Evolutionary conservation across 2,888 invertebrate species (phyloP).

Genomic region (Drosophila borealis): DNA sequence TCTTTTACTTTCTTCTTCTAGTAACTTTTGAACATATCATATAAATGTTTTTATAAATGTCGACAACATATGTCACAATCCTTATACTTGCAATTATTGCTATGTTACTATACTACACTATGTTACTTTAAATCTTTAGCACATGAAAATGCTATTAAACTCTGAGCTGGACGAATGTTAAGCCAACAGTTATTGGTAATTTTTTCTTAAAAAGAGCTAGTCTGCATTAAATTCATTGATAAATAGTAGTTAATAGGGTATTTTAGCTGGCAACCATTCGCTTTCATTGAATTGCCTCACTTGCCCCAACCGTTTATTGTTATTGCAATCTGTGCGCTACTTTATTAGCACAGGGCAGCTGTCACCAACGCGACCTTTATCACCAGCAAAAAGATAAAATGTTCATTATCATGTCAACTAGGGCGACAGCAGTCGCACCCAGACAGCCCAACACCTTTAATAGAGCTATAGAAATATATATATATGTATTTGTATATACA

Average conservation of each 20-base stretch:
- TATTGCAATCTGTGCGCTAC: slow-evolving; percentile 45
- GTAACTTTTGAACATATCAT: too few relatives aligned
- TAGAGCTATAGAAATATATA: slow-evolving; percentile 1
- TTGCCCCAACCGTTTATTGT: not conserved
- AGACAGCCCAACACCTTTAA: slow-evolving; percentile 23
- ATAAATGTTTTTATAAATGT: too few relatives aligned
- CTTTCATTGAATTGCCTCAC: not conserved
- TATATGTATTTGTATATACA: slow-evolving; percentile 9
- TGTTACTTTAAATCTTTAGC: too few relatives aligned
- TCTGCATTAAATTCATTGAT: not conserved
- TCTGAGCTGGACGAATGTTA: not conserved
- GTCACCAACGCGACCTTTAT: slow-evolving; percentile 63
- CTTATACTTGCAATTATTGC: too few relatives aligned
- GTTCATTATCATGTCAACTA: slow-evolving; percentile 61
- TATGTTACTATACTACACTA: too few relatives aligned
- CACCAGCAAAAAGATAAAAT: slow-evolving; percentile 47
- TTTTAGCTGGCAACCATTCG: not conserved
- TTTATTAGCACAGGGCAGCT: slow-evolving; percentile 52
- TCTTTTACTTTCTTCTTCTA: too few relatives aligned
- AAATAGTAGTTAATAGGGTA: not conserved
- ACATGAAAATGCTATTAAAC: not conserved
- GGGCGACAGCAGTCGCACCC: slow-evolving; percentile 30
- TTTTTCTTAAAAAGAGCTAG: not conserved
- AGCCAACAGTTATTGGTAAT: not conserved
- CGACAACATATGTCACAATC: too few relatives aligned